Evolutionary conservation across 2,888 invertebrate species (phyloP).

Genomic region (Ferrisia virgata): DNA sequence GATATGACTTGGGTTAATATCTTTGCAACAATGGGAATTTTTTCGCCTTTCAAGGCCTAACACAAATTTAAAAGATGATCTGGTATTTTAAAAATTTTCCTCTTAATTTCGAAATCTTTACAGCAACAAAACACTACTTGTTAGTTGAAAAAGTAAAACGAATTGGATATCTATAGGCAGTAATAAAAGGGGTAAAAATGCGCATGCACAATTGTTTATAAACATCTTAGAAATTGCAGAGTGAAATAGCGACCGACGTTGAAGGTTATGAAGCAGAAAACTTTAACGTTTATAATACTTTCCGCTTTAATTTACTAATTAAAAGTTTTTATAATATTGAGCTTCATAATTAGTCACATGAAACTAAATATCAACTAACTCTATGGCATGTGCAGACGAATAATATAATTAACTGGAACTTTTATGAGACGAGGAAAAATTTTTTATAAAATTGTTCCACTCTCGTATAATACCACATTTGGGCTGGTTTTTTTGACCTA

Average conservation of each 20-base stretch:
- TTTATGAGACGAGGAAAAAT: slow-evolving; percentile 13
- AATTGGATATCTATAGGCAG: not conserved
- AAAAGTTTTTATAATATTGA: slow-evolving; percentile 32
- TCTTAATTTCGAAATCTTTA: no score
- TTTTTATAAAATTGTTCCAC: not conserved
- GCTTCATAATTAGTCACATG: slow-evolving; percentile 29
- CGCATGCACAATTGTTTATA: slow-evolving; percentile 21
- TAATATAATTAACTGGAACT: slow-evolving; percentile 25
- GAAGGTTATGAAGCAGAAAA: slow-evolving; percentile 31
- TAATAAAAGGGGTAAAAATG: not conserved
- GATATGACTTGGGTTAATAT: no score
- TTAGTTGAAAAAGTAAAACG: not conserved
- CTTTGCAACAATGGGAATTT: no score
- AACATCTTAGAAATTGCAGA: slow-evolving; percentile 21
- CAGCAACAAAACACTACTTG: not conserved
- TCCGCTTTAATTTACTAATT: slow-evolving; percentile 33
- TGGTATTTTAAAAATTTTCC: no score
- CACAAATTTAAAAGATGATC: no score
- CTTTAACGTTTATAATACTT: slow-evolving; percentile 32
- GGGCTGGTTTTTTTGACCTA: not conserved
- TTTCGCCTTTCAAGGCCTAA: no score
- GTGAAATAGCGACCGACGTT: slow-evolving; percentile 12
- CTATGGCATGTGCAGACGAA: slow-evolving; percentile 20
- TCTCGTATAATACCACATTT: not conserved
- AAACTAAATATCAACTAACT: slow-evolving; percentile 28